Evolutionary conservation across 2,888 invertebrate genomes (phyloP).

Genomic region (Bhutanitis thaidina): DNA sequence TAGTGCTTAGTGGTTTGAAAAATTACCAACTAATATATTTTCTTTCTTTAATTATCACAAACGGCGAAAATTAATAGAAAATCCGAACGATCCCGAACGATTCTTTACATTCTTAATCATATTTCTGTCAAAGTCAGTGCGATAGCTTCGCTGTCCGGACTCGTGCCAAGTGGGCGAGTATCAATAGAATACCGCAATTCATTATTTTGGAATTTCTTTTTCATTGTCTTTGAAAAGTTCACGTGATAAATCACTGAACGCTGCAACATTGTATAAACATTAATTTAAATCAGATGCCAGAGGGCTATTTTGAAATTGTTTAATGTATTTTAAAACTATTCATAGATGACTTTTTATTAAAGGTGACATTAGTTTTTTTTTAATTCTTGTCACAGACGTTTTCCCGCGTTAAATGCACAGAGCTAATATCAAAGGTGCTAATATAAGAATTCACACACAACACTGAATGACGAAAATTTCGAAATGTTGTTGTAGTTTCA

Average conservation of each 20-base stretch:
- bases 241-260: conserved; percentile 15
- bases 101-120: conserved; percentile 17
- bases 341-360: conserved; percentile 7
- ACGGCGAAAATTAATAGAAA: not conserved
- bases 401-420: not conserved
- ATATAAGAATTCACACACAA: not conserved
- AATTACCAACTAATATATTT: conserved; percentile 12
- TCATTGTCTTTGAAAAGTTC: conserved; percentile 23
- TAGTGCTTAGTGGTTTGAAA: no score
- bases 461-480: no score
- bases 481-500: no score
- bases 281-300: conserved; percentile 12
- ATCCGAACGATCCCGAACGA: conserved; percentile 7
- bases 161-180: conserved; percentile 74
- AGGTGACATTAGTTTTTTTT: conserved; percentile 9
- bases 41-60: not conserved
- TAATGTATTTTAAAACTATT: conserved; percentile 6
- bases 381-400: not conserved
- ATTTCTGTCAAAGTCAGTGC: not conserved
- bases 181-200: conserved; percentile 44
- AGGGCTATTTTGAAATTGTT: conserved; percentile 9
- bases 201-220: conserved; percentile 24
- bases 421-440: not conserved
- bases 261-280: conserved; percentile 13
- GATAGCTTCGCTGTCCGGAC: conserved; percentile 2